A percentile compares a stretch with the other conserved stretches of the same genome.
These are phyloP conservation scores for Hirtodrosophila alboralis DNA, from an alignment of 2,888 invertebrate species.

Conservation along the genomic window DNA sequence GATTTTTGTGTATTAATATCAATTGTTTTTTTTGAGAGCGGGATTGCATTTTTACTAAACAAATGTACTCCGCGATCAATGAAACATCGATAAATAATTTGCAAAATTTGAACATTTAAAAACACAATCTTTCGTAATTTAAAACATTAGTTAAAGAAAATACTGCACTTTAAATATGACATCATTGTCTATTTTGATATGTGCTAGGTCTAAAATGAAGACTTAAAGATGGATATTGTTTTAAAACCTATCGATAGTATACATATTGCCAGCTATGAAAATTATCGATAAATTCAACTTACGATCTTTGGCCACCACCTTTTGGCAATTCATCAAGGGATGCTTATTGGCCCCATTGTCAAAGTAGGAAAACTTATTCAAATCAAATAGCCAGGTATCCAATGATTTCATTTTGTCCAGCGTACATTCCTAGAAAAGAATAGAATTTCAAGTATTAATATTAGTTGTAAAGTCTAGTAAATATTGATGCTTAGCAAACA, in stretches of 20 bases:
- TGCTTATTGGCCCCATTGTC: conserved; percentile 73
- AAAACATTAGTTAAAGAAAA: too few species aligned
- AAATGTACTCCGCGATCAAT: too few species aligned
- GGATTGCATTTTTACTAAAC: too few species aligned
- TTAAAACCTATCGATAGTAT: background rate
- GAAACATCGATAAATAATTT: too few species aligned
- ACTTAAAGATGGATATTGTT: background rate
- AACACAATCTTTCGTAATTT: too few species aligned
- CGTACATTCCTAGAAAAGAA: conserved; percentile 75
- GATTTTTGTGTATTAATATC: too few species aligned
- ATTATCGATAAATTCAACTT: conserved; percentile 43
- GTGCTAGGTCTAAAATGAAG: too few species aligned
- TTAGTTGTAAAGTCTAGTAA: conserved; percentile 16
- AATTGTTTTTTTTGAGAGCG: too few species aligned
- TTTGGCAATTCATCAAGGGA: conserved; percentile 84
- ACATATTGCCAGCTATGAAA: too few species aligned
- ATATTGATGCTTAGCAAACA: conserved; percentile 25
- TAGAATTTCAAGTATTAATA: conserved; percentile 15
- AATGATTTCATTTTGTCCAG: conserved; percentile 81
- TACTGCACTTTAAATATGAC: too few species aligned
- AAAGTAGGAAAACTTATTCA: conserved; percentile 84
- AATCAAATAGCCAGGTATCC: conserved; percentile 82
- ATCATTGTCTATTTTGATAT: too few species aligned
- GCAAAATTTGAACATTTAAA: too few species aligned
- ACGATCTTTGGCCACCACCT: conserved; percentile 83